Conservation (phyloP, 2,888 invertebrate genomes). For the Pecten maximus region DNA sequence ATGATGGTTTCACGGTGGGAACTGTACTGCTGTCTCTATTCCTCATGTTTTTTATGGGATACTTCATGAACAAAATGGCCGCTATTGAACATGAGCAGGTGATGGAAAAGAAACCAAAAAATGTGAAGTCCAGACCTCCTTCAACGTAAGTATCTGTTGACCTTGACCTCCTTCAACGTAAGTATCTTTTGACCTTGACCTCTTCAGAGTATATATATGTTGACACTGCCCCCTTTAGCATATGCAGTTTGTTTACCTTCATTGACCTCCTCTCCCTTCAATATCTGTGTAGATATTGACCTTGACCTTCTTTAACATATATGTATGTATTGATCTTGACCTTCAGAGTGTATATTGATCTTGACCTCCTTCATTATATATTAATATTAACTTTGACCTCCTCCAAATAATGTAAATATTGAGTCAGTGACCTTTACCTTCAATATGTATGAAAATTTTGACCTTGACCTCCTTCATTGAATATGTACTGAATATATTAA, state of each 20-base stretch:
- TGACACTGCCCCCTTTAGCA: too few relatives aligned
- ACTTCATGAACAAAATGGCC: slow-evolving; percentile 88
- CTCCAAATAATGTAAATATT: not conserved
- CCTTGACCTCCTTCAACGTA: slow-evolving; percentile 75
- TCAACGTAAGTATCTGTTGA: slow-evolving; percentile 63
- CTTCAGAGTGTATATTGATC: too few relatives aligned
- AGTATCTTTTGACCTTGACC: slow-evolving; percentile 60
- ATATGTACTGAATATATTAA: too few relatives aligned
- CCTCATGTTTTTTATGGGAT: slow-evolving; percentile 91
- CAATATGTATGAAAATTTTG: too few relatives aligned
- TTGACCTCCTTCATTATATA: not conserved
- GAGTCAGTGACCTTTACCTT: too few relatives aligned
- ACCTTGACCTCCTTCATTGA: too few relatives aligned
- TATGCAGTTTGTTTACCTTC: too few relatives aligned
- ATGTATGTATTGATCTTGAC: too few relatives aligned
- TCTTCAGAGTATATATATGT: slow-evolving; percentile 65
- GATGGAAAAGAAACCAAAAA: slow-evolving; percentile 59
- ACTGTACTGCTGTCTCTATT: slow-evolving; percentile 90
- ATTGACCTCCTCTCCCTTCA: too few relatives aligned
- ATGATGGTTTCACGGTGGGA: slow-evolving; percentile 89
- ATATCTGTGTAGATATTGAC: too few relatives aligned
- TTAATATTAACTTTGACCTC: too few relatives aligned
- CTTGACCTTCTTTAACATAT: too few relatives aligned
- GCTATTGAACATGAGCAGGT: slow-evolving; percentile 73
- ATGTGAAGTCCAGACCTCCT: slow-evolving; percentile 67